Evolutionary conservation across 2,888 invertebrate genomes (phyloP).

Genomic region (Icerya purchasi): DNA sequence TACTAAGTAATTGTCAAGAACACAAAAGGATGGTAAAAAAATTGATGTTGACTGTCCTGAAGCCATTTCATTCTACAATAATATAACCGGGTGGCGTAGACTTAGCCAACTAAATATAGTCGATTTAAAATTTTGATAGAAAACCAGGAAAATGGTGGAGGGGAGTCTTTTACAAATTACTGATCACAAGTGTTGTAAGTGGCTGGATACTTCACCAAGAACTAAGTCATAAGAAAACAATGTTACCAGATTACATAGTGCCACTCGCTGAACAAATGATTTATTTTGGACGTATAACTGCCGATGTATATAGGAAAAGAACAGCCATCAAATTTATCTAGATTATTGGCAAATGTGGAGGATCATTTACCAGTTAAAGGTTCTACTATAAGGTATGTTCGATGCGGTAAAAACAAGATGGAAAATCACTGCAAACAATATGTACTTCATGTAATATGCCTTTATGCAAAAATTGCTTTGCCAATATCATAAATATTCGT

Average conservation of each 20-base stretch:
- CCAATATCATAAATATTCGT: neutral
- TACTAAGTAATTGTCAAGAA: neutral
- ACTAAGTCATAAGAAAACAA: neutral
- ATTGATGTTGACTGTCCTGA: neutral
- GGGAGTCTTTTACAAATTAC: neutral
- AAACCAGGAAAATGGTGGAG: neutral
- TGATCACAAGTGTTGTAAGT: neutral
- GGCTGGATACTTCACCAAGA: neutral
- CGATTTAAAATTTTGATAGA: neutral
- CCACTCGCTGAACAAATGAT: neutral
- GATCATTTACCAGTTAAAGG: neutral
- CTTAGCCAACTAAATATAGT: neutral
- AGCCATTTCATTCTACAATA: neutral
- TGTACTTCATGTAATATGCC: too few relatives aligned
- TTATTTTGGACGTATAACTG: neutral
- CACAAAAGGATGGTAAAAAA: neutral
- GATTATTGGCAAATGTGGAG: neutral
- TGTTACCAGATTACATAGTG: neutral
- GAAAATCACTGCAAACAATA: neutral
- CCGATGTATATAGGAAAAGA: neutral
- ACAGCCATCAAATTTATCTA: neutral
- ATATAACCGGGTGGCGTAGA: neutral
- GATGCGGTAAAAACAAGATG: neutral
- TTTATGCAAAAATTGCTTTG: neutral
- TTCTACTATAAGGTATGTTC: neutral